These are phyloP conservation scores for Dicyrtoma fusca DNA, from an alignment of 2,888 invertebrate species.

Conservation along the genomic window DNA sequence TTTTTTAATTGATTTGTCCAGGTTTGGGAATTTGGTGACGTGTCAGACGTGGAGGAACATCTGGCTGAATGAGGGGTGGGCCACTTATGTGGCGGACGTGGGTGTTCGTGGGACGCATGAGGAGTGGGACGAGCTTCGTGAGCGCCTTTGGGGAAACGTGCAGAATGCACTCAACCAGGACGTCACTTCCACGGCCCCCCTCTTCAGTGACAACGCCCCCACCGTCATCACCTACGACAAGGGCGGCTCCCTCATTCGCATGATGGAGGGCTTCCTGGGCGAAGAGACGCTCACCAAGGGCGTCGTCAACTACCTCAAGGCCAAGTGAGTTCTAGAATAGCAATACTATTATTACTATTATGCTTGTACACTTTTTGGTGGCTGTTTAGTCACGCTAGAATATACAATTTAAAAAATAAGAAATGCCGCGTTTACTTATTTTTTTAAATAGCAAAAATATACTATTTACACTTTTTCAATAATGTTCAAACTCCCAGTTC, in stretches of 20 bases:
- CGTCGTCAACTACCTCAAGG: background rate
- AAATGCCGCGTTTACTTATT: too few species aligned
- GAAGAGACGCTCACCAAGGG: background rate
- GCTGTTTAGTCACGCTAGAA: too few species aligned
- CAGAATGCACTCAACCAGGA: constrained; percentile 41
- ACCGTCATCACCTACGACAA: constrained; percentile 60
- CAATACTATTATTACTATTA: too few species aligned
- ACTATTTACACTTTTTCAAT: too few species aligned
- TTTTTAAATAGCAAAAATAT: too few species aligned
- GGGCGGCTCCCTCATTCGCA: constrained; percentile 59
- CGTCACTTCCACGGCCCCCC: constrained; percentile 34
- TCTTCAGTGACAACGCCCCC: too few species aligned
- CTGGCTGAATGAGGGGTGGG: constrained; percentile 51
- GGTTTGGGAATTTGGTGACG: constrained; percentile 37
- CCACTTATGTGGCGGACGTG: constrained; percentile 44
- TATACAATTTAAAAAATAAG: too few species aligned
- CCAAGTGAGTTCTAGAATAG: too few species aligned
- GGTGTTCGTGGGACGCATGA: constrained; percentile 1
- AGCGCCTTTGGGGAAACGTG: constrained; percentile 33
- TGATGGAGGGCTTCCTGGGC: constrained; percentile 33
- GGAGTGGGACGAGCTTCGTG: constrained; percentile 24
- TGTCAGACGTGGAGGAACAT: constrained; percentile 27
- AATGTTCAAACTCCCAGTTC: too few species aligned
- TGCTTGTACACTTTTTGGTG: too few species aligned
- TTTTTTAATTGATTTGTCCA: background rate